Conservation (phyloP, 2,888 invertebrate species). For the Cecidostiba fungosa region DNA sequence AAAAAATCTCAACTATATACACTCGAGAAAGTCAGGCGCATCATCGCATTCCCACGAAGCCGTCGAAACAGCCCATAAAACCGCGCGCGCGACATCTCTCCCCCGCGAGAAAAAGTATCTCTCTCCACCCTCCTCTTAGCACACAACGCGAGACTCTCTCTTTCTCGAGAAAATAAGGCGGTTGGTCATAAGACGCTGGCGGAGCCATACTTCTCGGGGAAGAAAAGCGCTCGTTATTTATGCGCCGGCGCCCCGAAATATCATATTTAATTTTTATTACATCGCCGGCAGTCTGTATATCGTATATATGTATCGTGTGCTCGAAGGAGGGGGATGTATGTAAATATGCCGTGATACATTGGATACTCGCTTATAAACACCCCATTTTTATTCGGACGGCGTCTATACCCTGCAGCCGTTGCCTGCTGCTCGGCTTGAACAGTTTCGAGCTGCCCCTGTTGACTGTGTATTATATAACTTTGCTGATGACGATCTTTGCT, state of each 20-base stretch:
- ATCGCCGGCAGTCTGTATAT: slow-evolving; percentile 68
- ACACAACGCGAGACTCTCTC: not conserved
- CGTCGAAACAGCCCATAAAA: not conserved
- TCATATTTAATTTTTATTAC: slow-evolving; percentile 80
- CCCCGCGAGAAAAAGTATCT: not conserved
- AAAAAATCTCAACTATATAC: not conserved
- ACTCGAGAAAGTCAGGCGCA: not conserved
- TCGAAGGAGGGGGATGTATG: slow-evolving; percentile 74
- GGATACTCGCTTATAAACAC: slow-evolving; percentile 80
- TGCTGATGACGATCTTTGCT: too few species aligned
- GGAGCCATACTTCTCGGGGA: slow-evolving; percentile 41
- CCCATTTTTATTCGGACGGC: slow-evolving; percentile 80
- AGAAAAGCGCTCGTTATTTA: slow-evolving; percentile 73
- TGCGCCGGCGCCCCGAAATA: slow-evolving; percentile 72
- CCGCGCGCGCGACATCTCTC: not conserved
- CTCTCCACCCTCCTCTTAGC: not conserved
- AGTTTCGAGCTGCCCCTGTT: slow-evolving; percentile 22
- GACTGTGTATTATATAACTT: too few species aligned
- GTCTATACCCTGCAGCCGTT: slow-evolving; percentile 69
- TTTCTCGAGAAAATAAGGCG: slow-evolving; percentile 48
- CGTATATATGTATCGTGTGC: slow-evolving; percentile 55
- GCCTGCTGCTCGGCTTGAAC: not conserved
- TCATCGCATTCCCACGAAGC: not conserved
- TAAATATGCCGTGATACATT: slow-evolving; percentile 80
- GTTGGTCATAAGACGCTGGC: slow-evolving; percentile 48